These are phyloP conservation scores for Enteromius viviparus DNA, from an alignment of 2,797 vertebrate genomes.

Conservation along the genomic window DNA sequence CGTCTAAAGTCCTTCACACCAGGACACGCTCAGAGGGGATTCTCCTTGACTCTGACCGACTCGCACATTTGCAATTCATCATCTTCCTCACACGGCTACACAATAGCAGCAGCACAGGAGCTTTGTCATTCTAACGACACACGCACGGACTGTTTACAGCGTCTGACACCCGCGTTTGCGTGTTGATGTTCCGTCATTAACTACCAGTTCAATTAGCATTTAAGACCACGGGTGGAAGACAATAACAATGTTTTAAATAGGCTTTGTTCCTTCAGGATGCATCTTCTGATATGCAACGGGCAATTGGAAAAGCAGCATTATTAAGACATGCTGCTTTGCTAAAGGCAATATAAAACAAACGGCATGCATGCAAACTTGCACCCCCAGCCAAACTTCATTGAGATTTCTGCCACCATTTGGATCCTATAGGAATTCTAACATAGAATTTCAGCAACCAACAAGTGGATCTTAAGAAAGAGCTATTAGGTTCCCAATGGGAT, in stretches of 20 bases:
- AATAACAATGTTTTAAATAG: constrained; percentile 3
- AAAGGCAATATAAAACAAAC: background rate
- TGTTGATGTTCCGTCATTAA: constrained; percentile 54
- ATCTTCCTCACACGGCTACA: constrained; percentile 66
- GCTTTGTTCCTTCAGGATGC: background rate
- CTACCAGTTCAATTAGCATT: constrained; percentile 52
- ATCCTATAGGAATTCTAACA: background rate
- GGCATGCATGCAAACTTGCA: background rate
- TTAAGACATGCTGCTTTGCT: background rate
- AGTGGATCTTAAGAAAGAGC: background rate
- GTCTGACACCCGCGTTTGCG: constrained; percentile 56
- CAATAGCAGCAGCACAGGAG: constrained; percentile 58
- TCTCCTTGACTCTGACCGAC: constrained; percentile 76
- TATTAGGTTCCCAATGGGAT: background rate
- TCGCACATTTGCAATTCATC: constrained; percentile 78
- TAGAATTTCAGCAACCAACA: constrained; percentile 16
- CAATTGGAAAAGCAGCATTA: background rate
- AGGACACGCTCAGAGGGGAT: constrained; percentile 67
- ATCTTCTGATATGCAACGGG: background rate
- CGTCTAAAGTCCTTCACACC: constrained; percentile 59
- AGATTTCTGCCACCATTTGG: background rate
- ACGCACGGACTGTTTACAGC: constrained; percentile 62
- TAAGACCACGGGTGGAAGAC: constrained; percentile 30
- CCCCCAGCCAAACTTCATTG: background rate
- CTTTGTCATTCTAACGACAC: constrained; percentile 75